phyloP scores from a whole-genome alignment of 2,113 vertebrate species.

The Phalacrocorax aristotelis region DNA sequence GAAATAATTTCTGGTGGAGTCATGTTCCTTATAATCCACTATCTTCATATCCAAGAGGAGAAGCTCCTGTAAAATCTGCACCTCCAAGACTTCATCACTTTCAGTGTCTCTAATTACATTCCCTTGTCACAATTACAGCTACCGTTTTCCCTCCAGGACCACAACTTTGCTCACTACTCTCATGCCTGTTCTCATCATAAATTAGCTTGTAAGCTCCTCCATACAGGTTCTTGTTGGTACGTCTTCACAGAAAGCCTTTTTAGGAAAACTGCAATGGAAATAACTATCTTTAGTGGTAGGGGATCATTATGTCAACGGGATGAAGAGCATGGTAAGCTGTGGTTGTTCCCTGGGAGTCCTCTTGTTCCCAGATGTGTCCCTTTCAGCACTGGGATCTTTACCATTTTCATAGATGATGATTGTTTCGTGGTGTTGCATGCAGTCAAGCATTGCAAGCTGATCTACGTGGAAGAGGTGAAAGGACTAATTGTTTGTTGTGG shows the following conservation, averaged over 20 bases:
- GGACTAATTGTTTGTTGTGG: background rate
- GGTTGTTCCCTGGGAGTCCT: background rate
- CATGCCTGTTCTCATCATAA: background rate
- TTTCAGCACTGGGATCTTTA: background rate
- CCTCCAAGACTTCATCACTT: background rate
- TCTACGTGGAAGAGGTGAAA: background rate
- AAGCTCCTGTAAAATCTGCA: background rate
- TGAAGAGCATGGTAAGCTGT: background rate
- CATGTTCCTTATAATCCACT: background rate
- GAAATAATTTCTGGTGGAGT: slow-evolving; percentile 18
- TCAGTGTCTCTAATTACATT: background rate
- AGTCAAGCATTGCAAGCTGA: background rate
- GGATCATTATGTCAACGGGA: background rate
- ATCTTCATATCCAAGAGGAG: background rate
- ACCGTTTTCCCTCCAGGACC: background rate
- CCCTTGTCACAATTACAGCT: background rate
- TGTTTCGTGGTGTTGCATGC: background rate
- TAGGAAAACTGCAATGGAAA: background rate
- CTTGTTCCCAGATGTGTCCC: background rate
- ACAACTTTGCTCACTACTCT: background rate
- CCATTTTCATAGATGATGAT: background rate
- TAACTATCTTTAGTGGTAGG: background rate
- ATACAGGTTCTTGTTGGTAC: background rate
- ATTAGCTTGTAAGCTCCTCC: background rate
- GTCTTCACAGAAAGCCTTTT: background rate